Base-by-base conservation (phyloP, 2,888 invertebrate genomes). In the Spodoptera exigua region DNA sequence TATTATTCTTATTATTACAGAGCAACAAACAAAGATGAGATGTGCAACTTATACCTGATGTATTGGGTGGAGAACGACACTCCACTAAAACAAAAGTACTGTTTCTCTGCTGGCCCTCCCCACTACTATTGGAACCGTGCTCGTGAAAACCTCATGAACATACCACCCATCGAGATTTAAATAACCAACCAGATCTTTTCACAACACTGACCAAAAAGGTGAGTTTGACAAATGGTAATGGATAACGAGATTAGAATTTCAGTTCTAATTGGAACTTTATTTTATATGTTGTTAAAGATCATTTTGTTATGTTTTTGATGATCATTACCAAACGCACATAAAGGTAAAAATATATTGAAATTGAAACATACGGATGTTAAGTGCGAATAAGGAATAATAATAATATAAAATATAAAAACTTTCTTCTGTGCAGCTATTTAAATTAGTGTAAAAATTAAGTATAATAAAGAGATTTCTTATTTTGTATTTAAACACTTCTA, bases 41-140 rank as follows among this genome's bases (percentile, higher is more conserved):
- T 99, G 98, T 99, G 98, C 92, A 99, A 98, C 90, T 98, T 98
- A 90, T 99, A 99, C 89, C 88, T 99, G 1, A 98, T 98, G 98
- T 98, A 98, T 88, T 98, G 97, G 93, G 97, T 98, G 0, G 96
- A 98, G 53, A 95, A 96, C 51, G 96, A 95, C 12, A 95, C 96
- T 2, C 97, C 98, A 0, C 89, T 98, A 3, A 89, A 96, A 0
- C 96, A 96, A 89, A 97, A 97, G 87, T 97, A 97, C 82, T 98
- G 97, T 87, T 98, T 98, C 85, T 96, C 96, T 3, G 89, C 92
- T 52, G 99, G 99, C 5, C 98, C 99, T 1, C 99, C 99, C 0
- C 88, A 88, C 70, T 99, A 97, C 88, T 97, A 96, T 87, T 99
- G 99, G 99, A 91, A 90, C 32, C 91, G 95, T 43, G 94, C 95